Base-by-base conservation (phyloP, 2,797 vertebrate genomes). In the Oreortyx pictus region DNA sequence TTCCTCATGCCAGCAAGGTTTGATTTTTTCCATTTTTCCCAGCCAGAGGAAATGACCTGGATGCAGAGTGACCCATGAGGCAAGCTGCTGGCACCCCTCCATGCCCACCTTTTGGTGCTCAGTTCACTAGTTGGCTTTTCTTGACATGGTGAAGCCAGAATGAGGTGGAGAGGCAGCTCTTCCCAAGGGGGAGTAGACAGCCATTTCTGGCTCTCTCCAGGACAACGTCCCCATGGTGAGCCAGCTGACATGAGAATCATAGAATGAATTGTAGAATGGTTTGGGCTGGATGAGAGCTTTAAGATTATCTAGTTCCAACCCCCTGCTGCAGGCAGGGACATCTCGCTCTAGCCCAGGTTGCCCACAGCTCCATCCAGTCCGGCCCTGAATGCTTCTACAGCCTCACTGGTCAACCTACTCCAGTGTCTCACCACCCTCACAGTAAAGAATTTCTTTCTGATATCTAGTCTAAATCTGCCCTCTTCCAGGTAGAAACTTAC, bases 21-120 rank as follows among this genome's bases (percentile, higher is more conserved):
- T 6, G 7, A 11, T 27, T 35, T 59, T 17, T 4, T 4, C 1
- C 2, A 6, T 25, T 44, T 77, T 61, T 39, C 11, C 33, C 56
- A 49, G 4, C 0, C 7, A 7, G 13, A 23, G 57, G 7, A 44
- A 44, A 13, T 0, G 24, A 24, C 12, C 52, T 14, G 0, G 2
- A 15, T 16, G 29, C 19, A 39, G 65, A 37, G 23, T 9, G 35
- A 12, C 1, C 0, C 5, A 9, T 14, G 20, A 52, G 25, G 20
- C 19, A 56, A 54, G 12, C 14, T 31, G 35, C 0, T 82, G 75
- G 5, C 7, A 3, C 10, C 11, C 12, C 2, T 24, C n/a, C 16
- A 20, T 81, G 44, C 20, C 5, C 71, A 52, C 44, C 6, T 31
- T 31, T 9, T 31, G 41, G 22, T 41, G 20, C 15, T 71, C 27